These are phyloP conservation scores for Microcebus lehilahytsara DNA, from an alignment of 2,113 vertebrate species.

Conservation along the genomic window DNA sequence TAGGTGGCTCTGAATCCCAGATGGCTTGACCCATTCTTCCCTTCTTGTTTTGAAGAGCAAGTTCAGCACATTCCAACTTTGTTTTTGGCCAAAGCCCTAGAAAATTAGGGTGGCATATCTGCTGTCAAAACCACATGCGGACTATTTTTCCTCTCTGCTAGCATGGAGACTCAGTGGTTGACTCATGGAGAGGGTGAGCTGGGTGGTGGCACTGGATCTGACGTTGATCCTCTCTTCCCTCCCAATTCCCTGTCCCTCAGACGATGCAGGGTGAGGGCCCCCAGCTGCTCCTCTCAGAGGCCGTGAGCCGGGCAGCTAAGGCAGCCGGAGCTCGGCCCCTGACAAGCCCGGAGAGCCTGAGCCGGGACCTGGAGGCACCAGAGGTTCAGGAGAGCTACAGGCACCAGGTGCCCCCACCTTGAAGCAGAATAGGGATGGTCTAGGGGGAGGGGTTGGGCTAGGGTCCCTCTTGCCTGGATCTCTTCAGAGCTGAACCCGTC, in stretches of 20 bases:
- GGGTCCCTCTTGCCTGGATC: constrained; percentile 15
- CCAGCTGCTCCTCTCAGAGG: constrained; percentile 91
- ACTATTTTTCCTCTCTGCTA: background rate
- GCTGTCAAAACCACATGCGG: background rate
- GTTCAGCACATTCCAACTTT: background rate
- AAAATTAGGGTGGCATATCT: no score
- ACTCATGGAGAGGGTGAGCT: constrained; percentile 53
- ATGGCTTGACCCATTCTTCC: background rate
- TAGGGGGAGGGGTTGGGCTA: constrained; percentile 67
- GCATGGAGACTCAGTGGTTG: constrained; percentile 9
- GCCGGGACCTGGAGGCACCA: constrained; percentile 88
- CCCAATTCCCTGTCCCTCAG: constrained; percentile 75
- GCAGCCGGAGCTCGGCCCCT: constrained; percentile 88
- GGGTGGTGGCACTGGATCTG: constrained; percentile 55
- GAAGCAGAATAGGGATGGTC: constrained; percentile 75
- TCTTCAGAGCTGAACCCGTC: constrained; percentile 5
- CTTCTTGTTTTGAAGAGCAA: background rate
- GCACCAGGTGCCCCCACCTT: constrained; percentile 86
- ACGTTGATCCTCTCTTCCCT: constrained; percentile 65
- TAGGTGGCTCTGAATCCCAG: background rate
- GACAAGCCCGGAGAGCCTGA: constrained; percentile 87
- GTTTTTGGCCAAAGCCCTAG: background rate
- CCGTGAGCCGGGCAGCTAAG: constrained; percentile 91
- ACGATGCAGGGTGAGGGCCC: constrained; percentile 90
- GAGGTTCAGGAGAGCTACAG: constrained; percentile 90